Evolutionary conservation across 2,797 vertebrate species (phyloP).

Genomic region (Novumbra hubbsi): DNA sequence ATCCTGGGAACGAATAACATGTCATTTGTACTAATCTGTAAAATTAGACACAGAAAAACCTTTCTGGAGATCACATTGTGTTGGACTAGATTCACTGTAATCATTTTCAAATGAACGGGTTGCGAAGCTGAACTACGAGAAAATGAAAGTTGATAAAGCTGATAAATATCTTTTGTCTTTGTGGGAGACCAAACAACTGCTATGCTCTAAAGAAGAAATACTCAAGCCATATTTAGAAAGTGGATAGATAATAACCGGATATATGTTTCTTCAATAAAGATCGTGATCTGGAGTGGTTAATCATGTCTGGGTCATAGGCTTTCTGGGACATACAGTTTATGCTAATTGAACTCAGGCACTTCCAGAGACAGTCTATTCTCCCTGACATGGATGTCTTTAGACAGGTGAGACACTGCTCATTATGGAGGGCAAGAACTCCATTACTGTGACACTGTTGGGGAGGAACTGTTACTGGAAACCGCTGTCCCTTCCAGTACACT

Average conservation of each 20-base stretch:
- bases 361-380: background rate
- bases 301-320: background rate
- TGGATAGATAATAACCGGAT: background rate
- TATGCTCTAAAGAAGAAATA: background rate
- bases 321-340: background rate
- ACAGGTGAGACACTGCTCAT: background rate
- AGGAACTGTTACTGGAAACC: too few relatives aligned
- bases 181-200: background rate
- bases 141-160: background rate
- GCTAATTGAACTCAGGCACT: background rate
- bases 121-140: background rate
- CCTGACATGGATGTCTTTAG: background rate
- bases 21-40: background rate
- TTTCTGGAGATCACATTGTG: background rate
- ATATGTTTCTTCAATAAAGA: background rate
- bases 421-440: constrained; percentile 1
- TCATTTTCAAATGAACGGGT: background rate
- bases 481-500: background rate
- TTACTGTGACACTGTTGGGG: background rate
- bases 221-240: background rate
- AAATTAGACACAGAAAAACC: background rate
- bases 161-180: constrained; percentile 6
- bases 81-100: background rate
- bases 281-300: background rate
- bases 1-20: background rate